A percentile compares a stretch with the other conserved stretches of the same genome.
Evolutionary conservation across 2,888 invertebrate species (phyloP).

Genomic region (Amaurobius ferox): DNA sequence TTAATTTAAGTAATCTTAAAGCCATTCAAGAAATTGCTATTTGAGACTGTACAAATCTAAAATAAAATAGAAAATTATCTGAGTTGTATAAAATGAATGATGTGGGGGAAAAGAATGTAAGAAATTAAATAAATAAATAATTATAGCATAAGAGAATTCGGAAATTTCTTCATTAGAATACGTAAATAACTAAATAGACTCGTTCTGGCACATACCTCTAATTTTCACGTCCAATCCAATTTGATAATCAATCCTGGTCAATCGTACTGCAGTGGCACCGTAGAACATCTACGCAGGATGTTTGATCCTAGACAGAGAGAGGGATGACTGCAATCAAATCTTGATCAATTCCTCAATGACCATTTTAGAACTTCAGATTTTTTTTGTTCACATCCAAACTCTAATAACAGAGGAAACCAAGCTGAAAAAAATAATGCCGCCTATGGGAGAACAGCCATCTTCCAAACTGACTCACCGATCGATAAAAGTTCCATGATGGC

Average conservation of each 20-base stretch:
- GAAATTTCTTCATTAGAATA: no score
- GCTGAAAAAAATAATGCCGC: neutral
- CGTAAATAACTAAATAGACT: no score
- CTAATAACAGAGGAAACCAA: neutral
- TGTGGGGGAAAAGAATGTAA: no score
- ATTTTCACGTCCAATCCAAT: neutral
- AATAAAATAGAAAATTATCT: no score
- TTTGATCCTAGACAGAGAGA: neutral
- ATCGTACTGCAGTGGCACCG: neutral
- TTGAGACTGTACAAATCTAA: no score
- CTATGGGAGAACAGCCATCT: neutral
- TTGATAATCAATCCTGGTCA: neutral
- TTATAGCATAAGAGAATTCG: no score
- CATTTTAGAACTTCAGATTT: neutral
- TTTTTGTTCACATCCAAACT: neutral
- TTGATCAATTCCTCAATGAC: neutral
- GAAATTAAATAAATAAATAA: no score
- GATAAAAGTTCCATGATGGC: neutral
- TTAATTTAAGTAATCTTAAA: no score
- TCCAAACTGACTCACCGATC: conserved; percentile 8
- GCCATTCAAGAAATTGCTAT: no score
- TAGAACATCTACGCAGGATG: conserved; percentile 1
- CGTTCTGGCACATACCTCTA: neutral
- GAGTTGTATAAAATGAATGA: no score
- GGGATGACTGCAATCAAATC: neutral